A percentile compares a stretch with the other conserved stretches of the same genome.
Evolutionary conservation across 2,113 vertebrate species (phyloP).

Genomic region (Trachemys scripta): DNA sequence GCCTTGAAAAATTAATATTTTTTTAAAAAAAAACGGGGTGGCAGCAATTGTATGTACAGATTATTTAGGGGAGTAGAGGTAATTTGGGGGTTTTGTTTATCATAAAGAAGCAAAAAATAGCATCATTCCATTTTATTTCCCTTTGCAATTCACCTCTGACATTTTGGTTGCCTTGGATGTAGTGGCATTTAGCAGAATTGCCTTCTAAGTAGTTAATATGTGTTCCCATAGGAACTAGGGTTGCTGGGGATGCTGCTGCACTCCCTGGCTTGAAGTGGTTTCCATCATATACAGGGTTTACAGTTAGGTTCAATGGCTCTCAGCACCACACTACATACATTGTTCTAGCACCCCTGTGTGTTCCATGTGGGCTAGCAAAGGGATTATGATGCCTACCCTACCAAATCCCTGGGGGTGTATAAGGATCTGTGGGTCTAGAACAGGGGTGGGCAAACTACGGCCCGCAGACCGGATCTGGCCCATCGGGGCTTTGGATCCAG

Average conservation of each 20-base stretch:
- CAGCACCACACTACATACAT: no score
- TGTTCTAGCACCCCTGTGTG: no score
- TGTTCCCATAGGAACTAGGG: background rate
- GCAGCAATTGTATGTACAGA: background rate
- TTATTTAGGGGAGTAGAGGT: background rate
- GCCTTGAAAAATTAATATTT: background rate
- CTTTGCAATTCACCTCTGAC: no score
- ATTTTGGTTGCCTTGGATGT: background rate
- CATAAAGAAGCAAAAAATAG: background rate
- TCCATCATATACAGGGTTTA: no score
- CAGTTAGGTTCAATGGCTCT: no score
- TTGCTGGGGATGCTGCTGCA: no score
- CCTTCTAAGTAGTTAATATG: background rate
- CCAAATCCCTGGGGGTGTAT: background rate
- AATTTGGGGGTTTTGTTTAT: background rate
- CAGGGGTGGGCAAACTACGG: background rate
- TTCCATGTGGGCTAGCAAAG: background rate
- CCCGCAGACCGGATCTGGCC: no score
- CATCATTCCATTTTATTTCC: no score
- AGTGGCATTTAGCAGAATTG: background rate
- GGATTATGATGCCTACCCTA: background rate
- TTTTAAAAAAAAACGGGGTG: background rate
- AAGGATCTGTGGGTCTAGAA: background rate
- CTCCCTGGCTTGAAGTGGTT: no score
- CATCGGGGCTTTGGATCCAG: no score